A percentile compares a stretch with the other conserved stretches of the same genome.
These are phyloP conservation scores for Eubucco bourcierii DNA, from an alignment of 2,113 vertebrate species.

Conservation along the genomic window DNA sequence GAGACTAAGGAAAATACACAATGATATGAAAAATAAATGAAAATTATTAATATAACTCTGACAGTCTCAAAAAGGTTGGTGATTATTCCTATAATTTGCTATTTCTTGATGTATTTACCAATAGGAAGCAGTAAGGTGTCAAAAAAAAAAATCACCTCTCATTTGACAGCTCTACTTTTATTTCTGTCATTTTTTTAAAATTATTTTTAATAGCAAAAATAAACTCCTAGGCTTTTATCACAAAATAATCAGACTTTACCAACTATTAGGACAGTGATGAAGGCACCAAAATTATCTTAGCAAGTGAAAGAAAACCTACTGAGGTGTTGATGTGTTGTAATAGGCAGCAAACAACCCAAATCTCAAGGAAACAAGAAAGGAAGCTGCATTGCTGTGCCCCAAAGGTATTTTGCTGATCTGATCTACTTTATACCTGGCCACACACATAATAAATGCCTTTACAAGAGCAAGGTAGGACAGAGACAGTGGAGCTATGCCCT, in stretches of 20 bases:
- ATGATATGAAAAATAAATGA: neutral
- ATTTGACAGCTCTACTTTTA: neutral
- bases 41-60: neutral
- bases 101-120: neutral
- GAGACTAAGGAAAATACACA: neutral
- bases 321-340: neutral
- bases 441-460: neutral
- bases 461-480: neutral
- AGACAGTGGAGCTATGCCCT: neutral
- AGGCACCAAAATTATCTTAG: neutral
- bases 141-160: neutral
- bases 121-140: neutral
- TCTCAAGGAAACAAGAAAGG: neutral
- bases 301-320: neutral
- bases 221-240: neutral
- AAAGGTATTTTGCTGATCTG: neutral
- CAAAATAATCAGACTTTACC: neutral
- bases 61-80: neutral
- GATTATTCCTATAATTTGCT: neutral
- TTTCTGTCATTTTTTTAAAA: neutral
- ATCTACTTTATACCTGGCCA: neutral
- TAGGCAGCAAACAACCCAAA: neutral
- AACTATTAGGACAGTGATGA: neutral
- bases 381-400: neutral
- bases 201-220: neutral